Evolutionary conservation across 2,113 vertebrate species (phyloP).

Genomic region (Podarcis muralis): DNA sequence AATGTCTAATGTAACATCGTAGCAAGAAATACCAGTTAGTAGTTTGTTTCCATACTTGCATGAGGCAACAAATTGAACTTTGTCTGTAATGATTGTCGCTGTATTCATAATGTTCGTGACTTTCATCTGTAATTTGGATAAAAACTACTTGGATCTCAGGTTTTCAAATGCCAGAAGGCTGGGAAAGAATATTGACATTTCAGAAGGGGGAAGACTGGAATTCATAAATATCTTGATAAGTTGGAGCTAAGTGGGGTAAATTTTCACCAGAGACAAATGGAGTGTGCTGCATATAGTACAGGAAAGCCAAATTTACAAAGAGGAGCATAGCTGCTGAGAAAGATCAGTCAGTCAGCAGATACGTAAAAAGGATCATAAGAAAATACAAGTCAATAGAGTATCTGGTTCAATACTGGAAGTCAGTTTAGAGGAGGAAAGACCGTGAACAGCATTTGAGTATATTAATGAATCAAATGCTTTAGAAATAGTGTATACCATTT

Average conservation of each 20-base stretch:
- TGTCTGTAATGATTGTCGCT: background rate
- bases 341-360: background rate
- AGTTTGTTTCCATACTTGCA: background rate
- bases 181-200: background rate
- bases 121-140: constrained; percentile 2
- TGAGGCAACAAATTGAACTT: background rate
- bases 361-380: background rate
- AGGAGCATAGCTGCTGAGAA: background rate
- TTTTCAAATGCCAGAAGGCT: background rate
- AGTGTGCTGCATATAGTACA: background rate
- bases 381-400: background rate
- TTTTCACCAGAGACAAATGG: background rate
- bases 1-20: background rate
- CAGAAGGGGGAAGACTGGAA: background rate
- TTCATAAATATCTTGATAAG: background rate
- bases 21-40: background rate
- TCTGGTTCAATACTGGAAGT: background rate
- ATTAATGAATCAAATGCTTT: no score
- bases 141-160: background rate
- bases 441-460: no score
- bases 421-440: background rate
- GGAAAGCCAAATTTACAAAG: background rate
- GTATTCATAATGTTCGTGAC: background rate
- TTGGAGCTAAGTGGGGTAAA: background rate
- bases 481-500: no score